Base-by-base conservation (phyloP, 2,797 vertebrate species). In the Staurois parvus region DNA sequence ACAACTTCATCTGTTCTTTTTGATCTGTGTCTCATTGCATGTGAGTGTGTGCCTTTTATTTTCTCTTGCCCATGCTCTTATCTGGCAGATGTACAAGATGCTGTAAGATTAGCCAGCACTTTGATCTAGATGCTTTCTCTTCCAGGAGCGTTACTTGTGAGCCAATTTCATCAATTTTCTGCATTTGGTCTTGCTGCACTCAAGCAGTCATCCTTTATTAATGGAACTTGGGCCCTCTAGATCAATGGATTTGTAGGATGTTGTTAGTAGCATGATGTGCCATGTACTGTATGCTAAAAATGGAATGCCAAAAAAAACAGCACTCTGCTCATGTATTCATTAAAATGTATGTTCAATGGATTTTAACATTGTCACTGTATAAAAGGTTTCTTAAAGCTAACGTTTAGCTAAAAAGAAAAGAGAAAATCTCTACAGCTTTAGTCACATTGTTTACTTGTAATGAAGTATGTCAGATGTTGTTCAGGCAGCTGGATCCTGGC, bases 1-100 rank as follows among this genome's bases (percentile, higher is more conserved):
- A 70, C 67, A n/a, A 70, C 78, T 80, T 80, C 42, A 56, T 32
- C 66, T 80, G 66, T 67, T 56, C 42, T 80, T 32, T 80, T 70
- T 80, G 42, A 80, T 80, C 66, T 32, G 29, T 68, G 15, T 26
- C 66, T 9, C 10, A 29, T 15, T 69, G 66, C 13, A 34, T 9
- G 30, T 26, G 30, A 4, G 48, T 5, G 15, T 48, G 34, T 67
- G 30, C 19, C 78, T 70, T 80, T 48, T 79, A 79, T 45, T 79
- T 69, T 80, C 29, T 56, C 40, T 11, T 48, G 29, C 21, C 68
- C 24, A 3, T 24, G 67, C 42, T 70, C 69, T 80, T 80, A 70
- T 56, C 13, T 68, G 29, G 19, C 29, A 15, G 40, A 34, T 80
- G 40, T 17, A 26, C 42, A 52, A 80, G 45, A 70, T 52, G 21